Evolutionary conservation across 2,113 vertebrate species (phyloP).

Genomic region (Piliocolobus tephrosceles): DNA sequence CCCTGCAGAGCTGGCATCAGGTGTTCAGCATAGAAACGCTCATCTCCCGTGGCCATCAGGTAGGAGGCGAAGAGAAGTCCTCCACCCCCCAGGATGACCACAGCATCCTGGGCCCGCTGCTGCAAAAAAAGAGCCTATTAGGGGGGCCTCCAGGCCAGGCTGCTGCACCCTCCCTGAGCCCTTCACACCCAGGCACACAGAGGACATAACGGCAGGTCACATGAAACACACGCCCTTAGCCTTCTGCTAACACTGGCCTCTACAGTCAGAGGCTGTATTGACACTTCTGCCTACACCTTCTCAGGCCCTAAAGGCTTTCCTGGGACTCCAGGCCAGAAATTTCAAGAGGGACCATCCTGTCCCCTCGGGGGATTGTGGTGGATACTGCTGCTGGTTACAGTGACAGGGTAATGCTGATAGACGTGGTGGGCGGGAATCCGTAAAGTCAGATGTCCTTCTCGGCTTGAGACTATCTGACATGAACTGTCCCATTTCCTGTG

Average conservation of each 20-base stretch:
- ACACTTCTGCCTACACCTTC: neutral
- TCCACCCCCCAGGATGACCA: slow-evolving; percentile 83
- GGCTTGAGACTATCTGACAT: neutral
- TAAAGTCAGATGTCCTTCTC: neutral
- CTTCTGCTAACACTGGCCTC: neutral
- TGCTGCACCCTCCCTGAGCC: slow-evolving; percentile 60
- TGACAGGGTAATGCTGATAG: neutral
- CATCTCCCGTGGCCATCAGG: slow-evolving; percentile 89
- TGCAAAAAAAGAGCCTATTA: neutral
- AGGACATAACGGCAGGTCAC: neutral
- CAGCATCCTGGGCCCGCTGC: slow-evolving; percentile 68
- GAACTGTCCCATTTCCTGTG: neutral
- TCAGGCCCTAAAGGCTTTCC: neutral
- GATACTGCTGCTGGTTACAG: neutral
- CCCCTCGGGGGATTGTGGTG: neutral
- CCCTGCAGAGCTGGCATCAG: slow-evolving; percentile 90
- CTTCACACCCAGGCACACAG: slow-evolving; percentile 33
- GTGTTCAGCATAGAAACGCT: slow-evolving; percentile 89
- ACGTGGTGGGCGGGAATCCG: neutral
- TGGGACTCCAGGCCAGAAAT: neutral
- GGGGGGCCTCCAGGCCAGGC: neutral
- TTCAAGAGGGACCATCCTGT: neutral
- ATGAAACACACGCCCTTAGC: neutral
- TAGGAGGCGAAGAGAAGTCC: slow-evolving; percentile 88
- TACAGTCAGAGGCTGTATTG: neutral